Percentiles rank a stretch among this genome's conserved stretches.
These are phyloP conservation scores for Delichon dasypus DNA, from an alignment of 2,797 vertebrate species.

Conservation along the genomic window DNA sequence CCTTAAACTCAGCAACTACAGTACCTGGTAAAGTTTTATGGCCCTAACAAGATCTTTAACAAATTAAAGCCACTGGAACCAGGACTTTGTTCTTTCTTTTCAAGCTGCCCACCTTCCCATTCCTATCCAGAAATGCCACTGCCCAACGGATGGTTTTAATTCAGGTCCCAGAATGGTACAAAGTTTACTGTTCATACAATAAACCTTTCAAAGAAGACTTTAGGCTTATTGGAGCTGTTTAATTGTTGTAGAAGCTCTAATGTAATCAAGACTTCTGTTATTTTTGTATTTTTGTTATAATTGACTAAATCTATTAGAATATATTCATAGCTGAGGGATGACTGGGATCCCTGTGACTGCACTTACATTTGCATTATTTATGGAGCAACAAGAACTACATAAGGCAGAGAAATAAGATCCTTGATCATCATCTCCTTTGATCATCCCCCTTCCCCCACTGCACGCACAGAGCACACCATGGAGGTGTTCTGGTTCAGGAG, in stretches of 20 bases:
- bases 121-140: background rate
- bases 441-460: background rate
- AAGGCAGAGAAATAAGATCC: slow-evolving; percentile 50
- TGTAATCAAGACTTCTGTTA: background rate
- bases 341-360: slow-evolving; percentile 38
- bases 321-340: slow-evolving; percentile 46
- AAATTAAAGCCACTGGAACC: slow-evolving; percentile 49
- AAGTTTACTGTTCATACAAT: background rate
- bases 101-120: background rate
- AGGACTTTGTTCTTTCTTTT: slow-evolving; percentile 45
- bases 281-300: slow-evolving; percentile 5
- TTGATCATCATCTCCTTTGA: slow-evolving; percentile 57
- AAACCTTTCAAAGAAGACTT: slow-evolving; percentile 25
- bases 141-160: slow-evolving; percentile 49
- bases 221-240: background rate
- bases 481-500: background rate
- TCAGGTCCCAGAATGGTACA: background rate
- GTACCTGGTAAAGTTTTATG: slow-evolving; percentile 45
- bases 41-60: slow-evolving; percentile 28
- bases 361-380: slow-evolving; percentile 61
- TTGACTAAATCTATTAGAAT: slow-evolving; percentile 45
- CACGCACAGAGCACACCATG: background rate
- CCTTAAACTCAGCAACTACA: background rate
- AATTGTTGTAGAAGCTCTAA: background rate
- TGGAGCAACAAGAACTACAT: slow-evolving; percentile 54